Evolutionary conservation across 2,888 invertebrate species (phyloP).

Genomic region (Dynastes hyllus): DNA sequence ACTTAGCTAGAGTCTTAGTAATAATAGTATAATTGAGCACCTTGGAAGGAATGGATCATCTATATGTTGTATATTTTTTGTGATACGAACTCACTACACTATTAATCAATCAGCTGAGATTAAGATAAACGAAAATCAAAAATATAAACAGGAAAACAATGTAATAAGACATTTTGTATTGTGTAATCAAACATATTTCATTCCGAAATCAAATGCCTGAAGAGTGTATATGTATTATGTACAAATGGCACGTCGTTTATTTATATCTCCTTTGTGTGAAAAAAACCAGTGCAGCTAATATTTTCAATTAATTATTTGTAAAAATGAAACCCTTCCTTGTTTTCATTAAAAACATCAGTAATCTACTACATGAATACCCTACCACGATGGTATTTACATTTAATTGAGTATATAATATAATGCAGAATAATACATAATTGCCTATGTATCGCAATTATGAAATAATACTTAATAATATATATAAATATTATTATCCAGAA

Average conservation of each 20-base stretch:
- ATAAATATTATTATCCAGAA: constrained; percentile 15
- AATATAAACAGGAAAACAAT: constrained; percentile 52
- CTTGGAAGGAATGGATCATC: constrained; percentile 80
- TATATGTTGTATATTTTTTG: constrained; percentile 48
- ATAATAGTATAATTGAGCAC: constrained; percentile 75
- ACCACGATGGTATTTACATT: constrained; percentile 10
- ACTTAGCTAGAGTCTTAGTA: constrained; percentile 57
- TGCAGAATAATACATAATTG: not conserved
- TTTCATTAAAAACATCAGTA: constrained; percentile 8
- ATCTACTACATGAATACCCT: constrained; percentile 12
- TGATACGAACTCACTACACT: constrained; percentile 63
- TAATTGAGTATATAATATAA: constrained; percentile 18
- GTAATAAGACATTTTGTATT: not conserved
- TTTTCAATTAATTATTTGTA: constrained; percentile 20
- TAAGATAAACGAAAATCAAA: constrained; percentile 65
- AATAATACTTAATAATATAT: constrained; percentile 25
- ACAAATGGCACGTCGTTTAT: constrained; percentile 42
- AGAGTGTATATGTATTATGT: constrained; percentile 28
- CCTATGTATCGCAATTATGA: constrained; percentile 6
- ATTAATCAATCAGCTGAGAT: constrained; percentile 54
- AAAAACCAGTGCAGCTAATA: constrained; percentile 42
- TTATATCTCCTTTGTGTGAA: constrained; percentile 22
- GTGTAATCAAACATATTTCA: constrained; percentile 13
- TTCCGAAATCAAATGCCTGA: not conserved
- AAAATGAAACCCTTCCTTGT: constrained; percentile 20